phyloP scores from a whole-genome alignment of 1,140 invertebrate genomes.

The Branchinecta lindahli region DNA sequence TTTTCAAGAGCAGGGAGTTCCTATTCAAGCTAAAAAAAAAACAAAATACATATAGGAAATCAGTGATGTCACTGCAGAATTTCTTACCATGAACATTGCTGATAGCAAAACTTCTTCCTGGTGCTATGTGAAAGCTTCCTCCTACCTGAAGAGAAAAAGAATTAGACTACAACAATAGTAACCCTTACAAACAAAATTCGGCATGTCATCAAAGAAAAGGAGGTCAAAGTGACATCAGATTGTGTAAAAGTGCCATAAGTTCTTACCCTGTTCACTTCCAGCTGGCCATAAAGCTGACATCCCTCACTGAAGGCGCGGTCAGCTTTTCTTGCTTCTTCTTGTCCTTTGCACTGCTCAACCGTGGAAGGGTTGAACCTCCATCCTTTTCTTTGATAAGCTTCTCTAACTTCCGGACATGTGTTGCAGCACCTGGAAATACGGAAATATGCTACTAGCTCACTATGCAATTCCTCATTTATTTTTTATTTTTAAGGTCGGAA shows the following conservation, averaged over 20 bases:
- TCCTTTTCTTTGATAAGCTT: slow-evolving; percentile 70
- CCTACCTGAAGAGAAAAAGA: slow-evolving; percentile 45
- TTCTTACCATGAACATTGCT: slow-evolving; percentile 71
- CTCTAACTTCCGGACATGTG: slow-evolving; percentile 85
- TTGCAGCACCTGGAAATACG: slow-evolving; percentile 66
- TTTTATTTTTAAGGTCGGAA: slow-evolving; percentile 1
- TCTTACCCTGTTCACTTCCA: slow-evolving; percentile 82
- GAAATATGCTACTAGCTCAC: not conserved
- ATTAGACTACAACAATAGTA: not conserved
- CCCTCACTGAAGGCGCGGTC: slow-evolving; percentile 70
- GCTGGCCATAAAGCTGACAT: slow-evolving; percentile 83
- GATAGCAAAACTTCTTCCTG: slow-evolving; percentile 81
- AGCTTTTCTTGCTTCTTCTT: slow-evolving; percentile 49
- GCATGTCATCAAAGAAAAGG: not conserved
- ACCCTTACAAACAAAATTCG: not conserved
- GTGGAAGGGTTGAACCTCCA: slow-evolving; percentile 55
- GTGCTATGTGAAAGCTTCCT: slow-evolving; percentile 94
- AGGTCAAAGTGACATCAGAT: not conserved
- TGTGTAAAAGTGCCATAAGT: not conserved
- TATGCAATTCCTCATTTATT: not conserved
- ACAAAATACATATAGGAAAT: too few species aligned
- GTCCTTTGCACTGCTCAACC: slow-evolving; percentile 80
- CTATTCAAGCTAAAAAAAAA: too few species aligned
- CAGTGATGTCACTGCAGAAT: not conserved
- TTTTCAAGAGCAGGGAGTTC: too few species aligned